A percentile compares a stretch with the other conserved stretches of the same genome.
Conservation (phyloP, 2,797 vertebrate species). For the Acrossocheilus fasciatus region DNA sequence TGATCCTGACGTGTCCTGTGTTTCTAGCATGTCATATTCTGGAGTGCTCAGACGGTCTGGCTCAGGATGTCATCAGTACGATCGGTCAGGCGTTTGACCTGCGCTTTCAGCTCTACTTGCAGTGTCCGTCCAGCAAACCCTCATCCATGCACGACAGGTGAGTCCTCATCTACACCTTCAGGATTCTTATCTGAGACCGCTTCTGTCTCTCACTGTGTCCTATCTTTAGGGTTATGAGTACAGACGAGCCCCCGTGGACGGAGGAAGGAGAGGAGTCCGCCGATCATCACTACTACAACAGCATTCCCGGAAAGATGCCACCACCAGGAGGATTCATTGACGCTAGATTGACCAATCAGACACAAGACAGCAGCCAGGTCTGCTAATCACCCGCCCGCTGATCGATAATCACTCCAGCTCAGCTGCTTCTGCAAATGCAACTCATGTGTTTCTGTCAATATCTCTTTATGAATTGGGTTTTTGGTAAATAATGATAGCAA, state of each 20-base stretch:
- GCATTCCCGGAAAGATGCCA: conserved; percentile 91
- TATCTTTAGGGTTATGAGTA: conserved; percentile 86
- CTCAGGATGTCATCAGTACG: conserved; percentile 95
- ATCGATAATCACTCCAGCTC: neutral
- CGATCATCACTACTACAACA: conserved; percentile 95
- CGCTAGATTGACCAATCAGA: conserved; percentile 82
- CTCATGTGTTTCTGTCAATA: neutral
- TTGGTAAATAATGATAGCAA: neutral
- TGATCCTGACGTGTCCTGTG: conserved; percentile 9
- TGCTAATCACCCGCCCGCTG: neutral
- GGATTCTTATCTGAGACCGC: neutral
- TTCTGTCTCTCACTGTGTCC: neutral
- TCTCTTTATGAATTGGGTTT: conserved; percentile 4
- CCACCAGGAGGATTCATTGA: conserved; percentile 90
- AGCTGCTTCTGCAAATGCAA: neutral
- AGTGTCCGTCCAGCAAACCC: conserved; percentile 90
- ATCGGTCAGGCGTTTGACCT: conserved; percentile 99
- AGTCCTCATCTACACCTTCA: conserved; percentile 40
- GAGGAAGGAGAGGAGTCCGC: conserved; percentile 87
- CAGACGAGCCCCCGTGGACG: conserved; percentile 89
- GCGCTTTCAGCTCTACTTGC: conserved; percentile 96
- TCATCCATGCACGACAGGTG: conserved; percentile 90
- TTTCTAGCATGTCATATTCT: conserved; percentile 94
- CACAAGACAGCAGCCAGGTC: conserved; percentile 83
- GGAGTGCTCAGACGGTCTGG: conserved; percentile 93